Evolutionary conservation across 2,797 vertebrate species (phyloP).

Genomic region (Catharus ustulatus): DNA sequence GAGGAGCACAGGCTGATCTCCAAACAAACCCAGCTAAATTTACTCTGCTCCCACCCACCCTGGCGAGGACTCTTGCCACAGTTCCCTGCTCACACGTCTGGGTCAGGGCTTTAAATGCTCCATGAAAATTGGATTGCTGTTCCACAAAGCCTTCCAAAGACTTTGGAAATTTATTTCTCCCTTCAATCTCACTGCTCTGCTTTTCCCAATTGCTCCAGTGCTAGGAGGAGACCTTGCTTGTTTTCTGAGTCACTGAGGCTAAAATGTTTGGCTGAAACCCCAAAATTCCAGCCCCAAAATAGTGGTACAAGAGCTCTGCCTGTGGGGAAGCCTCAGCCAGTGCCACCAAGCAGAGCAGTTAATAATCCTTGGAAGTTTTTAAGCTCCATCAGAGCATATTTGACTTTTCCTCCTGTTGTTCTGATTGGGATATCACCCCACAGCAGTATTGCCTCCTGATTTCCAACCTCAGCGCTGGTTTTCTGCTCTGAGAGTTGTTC

Average conservation of each 20-base stretch:
- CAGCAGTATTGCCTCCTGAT: background rate
- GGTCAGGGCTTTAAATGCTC: background rate
- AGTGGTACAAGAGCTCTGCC: background rate
- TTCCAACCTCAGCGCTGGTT: background rate
- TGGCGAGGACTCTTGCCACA: background rate
- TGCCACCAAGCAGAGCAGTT: background rate
- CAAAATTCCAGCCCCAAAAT: background rate
- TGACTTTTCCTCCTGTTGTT: background rate
- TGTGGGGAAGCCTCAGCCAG: background rate
- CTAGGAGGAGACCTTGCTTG: background rate
- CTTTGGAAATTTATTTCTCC: background rate
- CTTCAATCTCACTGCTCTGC: background rate
- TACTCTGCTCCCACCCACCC: background rate
- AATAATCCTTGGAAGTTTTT: background rate
- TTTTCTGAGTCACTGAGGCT: background rate
- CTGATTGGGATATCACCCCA: background rate
- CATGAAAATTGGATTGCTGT: accelerated
- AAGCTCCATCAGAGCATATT: background rate
- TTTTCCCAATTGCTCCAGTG: accelerated
- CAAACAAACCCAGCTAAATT: background rate
- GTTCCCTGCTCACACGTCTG: background rate
- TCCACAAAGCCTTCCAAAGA: background rate
- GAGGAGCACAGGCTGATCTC: background rate
- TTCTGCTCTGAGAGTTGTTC: background rate
- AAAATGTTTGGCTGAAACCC: background rate